These are phyloP conservation scores for Deroptyus accipitrinus DNA, from an alignment of 2,113 vertebrate species.

Conservation along the genomic window DNA sequence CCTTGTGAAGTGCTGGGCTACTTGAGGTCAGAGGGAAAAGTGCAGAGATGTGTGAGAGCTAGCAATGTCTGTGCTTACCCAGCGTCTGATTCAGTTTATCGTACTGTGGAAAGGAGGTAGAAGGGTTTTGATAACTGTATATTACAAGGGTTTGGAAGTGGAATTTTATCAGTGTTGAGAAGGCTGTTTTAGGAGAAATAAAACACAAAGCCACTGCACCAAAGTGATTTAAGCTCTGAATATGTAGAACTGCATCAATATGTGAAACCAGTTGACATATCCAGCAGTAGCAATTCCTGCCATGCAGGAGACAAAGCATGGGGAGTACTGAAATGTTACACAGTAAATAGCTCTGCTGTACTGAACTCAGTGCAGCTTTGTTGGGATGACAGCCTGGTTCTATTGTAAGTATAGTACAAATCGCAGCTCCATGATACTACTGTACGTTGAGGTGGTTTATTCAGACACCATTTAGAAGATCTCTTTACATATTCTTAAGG, in stretches of 20 bases:
- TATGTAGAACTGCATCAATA: background rate
- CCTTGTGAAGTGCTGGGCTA: accelerated
- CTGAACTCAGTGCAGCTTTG: background rate
- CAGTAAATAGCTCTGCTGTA: background rate
- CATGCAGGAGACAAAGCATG: background rate
- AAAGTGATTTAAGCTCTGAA: background rate
- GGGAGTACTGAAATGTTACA: background rate
- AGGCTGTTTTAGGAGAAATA: background rate
- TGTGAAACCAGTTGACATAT: background rate
- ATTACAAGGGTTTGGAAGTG: background rate
- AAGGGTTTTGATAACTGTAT: background rate
- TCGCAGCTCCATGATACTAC: accelerated
- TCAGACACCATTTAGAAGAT: background rate
- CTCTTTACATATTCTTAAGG: conserved; percentile 69
- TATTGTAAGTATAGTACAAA: no score
- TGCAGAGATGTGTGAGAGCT: no score
- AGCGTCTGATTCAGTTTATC: background rate
- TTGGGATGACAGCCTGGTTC: background rate
- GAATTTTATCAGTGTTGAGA: background rate
- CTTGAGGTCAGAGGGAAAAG: no score
- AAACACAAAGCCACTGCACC: background rate
- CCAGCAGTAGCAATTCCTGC: background rate
- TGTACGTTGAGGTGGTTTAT: background rate
- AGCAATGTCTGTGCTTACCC: accelerated
- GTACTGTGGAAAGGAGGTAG: background rate